Evolutionary conservation across 2,113 vertebrate species (phyloP).

Genomic region (Stigmatopora nigra): DNA sequence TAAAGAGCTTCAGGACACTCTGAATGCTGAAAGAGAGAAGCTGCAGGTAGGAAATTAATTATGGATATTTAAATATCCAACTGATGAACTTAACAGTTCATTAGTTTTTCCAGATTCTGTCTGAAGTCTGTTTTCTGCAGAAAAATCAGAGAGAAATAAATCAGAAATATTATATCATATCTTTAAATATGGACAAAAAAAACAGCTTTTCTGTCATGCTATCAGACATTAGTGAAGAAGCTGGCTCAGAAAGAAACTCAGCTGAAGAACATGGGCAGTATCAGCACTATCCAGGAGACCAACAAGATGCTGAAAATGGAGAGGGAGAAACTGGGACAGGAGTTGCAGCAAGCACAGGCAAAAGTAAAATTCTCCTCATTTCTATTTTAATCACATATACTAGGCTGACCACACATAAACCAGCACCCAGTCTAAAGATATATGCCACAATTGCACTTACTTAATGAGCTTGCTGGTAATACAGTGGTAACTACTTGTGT

Average conservation of each 20-base stretch:
- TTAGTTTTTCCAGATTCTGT: not conserved
- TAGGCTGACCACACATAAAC: not conserved
- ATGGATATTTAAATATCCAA: not conserved
- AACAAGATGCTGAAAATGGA: slow-evolving; percentile 85
- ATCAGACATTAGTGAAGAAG: slow-evolving; percentile 81
- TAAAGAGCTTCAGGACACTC: slow-evolving; percentile 81
- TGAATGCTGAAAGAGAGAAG: slow-evolving; percentile 85
- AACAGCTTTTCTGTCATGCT: not conserved
- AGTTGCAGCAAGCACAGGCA: slow-evolving; percentile 83
- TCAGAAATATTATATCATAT: no score
- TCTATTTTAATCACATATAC: slow-evolving; percentile 35
- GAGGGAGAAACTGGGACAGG: slow-evolving; percentile 81
- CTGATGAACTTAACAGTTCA: not conserved
- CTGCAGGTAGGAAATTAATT: slow-evolving; percentile 75
- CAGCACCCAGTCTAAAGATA: not conserved
- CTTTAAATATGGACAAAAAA: not conserved
- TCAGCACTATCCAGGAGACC: slow-evolving; percentile 82
- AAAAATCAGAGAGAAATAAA: no score
- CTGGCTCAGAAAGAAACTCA: slow-evolving; percentile 87
- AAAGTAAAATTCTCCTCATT: slow-evolving; percentile 58
- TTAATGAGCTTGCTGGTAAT: no score
- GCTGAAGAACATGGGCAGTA: slow-evolving; percentile 88
- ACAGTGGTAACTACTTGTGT: no score
- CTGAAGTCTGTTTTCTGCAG: no score
- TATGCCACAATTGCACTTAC: no score